Evolutionary conservation across 2,888 invertebrate genomes (phyloP).

Genomic region (Himalopsyche japonica): DNA sequence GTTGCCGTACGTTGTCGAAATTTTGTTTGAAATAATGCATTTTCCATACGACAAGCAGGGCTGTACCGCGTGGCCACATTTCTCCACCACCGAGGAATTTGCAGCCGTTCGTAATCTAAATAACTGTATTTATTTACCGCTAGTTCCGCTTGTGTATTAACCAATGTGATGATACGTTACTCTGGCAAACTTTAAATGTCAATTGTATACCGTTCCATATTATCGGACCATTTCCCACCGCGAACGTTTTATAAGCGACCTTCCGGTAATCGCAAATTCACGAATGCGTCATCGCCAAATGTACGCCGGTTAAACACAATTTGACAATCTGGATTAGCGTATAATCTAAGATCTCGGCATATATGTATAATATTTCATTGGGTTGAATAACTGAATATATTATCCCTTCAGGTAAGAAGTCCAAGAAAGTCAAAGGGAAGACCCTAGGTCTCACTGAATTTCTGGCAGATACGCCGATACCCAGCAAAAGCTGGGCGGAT

Average conservation of each 20-base stretch:
- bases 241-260: conserved; percentile 2
- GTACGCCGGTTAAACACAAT: background rate
- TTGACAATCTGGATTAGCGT: background rate
- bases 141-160: background rate
- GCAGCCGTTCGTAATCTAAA: background rate
- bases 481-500: conserved; percentile 75
- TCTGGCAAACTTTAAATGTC: background rate
- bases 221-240: background rate
- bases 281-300: conserved; percentile 32
- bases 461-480: conserved; percentile 69
- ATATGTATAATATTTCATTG: conserved; percentile 50
- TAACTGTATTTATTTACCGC: background rate
- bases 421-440: conserved; percentile 84
- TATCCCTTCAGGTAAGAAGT: conserved; percentile 71
- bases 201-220: background rate
- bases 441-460: conserved; percentile 81
- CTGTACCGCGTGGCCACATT: conserved; percentile 63
- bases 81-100: conserved; percentile 42
- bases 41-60: conserved; percentile 42
- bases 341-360: conserved; percentile 48
- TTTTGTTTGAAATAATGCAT: conserved; percentile 19
- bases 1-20: background rate
- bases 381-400: background rate
- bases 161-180: background rate
- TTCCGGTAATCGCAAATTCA: conserved; percentile 18